phyloP scores from a whole-genome alignment of 2,888 invertebrate genomes.

The Yponomeuta malinellus region DNA sequence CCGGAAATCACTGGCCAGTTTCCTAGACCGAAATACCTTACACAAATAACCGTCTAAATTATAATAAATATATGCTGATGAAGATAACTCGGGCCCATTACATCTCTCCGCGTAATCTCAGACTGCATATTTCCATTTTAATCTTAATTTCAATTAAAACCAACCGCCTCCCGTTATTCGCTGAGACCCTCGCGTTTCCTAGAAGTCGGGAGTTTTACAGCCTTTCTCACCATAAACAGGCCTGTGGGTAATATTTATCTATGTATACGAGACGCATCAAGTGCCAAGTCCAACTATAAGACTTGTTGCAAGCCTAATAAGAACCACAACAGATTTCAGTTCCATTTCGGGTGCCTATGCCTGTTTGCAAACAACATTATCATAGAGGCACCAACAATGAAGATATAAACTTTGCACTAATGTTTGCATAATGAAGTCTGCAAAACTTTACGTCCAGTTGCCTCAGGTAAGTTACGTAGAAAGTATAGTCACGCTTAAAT shows the following conservation, averaged over 20 bases:
- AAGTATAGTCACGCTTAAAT: not conserved
- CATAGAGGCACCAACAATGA: not conserved
- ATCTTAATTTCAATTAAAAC: not conserved
- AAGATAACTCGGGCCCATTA: not conserved
- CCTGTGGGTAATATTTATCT: not conserved
- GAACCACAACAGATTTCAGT: not conserved
- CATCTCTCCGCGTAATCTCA: not conserved
- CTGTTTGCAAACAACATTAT: not conserved
- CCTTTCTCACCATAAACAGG: not conserved
- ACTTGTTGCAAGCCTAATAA: not conserved
- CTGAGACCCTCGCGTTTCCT: not conserved
- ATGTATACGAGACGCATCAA: not conserved
- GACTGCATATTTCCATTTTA: conserved; percentile 3
- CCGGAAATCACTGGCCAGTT: not conserved
- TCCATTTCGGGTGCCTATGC: not conserved
- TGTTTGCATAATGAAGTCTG: conserved; percentile 1
- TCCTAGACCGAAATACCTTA: not conserved
- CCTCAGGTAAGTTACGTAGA: not conserved
- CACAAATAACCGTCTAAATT: not conserved
- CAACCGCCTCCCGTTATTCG: conserved; percentile 2
- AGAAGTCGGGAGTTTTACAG: not conserved
- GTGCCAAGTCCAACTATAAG: not conserved
- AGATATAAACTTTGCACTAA: not conserved
- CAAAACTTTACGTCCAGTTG: not conserved
- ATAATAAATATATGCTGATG: not conserved